phyloP scores from a whole-genome alignment of 2,797 vertebrate species.

The Eospalax fontanierii region DNA sequence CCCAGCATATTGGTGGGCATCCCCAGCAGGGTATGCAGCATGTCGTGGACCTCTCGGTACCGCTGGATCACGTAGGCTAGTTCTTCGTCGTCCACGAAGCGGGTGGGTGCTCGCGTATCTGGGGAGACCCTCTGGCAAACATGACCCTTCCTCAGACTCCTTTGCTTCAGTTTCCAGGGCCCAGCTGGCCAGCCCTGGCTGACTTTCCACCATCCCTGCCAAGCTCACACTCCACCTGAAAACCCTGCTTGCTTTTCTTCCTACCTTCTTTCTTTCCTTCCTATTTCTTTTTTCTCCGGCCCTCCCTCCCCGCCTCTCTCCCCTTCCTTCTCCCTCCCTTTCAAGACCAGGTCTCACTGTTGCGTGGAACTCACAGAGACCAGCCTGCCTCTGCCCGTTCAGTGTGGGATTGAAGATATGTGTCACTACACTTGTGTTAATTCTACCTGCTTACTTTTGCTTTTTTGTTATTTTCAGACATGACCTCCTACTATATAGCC shows the following conservation, averaged over 20 bases:
- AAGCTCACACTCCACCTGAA: neutral
- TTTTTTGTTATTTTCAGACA: neutral
- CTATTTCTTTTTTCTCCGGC: too few relatives aligned
- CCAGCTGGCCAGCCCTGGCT: neutral
- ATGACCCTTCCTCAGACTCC: neutral
- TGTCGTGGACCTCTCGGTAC: constrained; percentile 97
- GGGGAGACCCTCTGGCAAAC: constrained; percentile 95
- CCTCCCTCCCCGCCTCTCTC: too few relatives aligned
- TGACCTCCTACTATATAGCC: too few relatives aligned
- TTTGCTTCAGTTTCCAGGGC: neutral
- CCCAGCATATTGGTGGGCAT: constrained; percentile 99
- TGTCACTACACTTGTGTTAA: neutral
- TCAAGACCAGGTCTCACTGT: too few relatives aligned
- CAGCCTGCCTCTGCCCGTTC: too few relatives aligned
- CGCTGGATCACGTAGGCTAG: constrained; percentile 97
- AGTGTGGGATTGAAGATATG: too few relatives aligned
- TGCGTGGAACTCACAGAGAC: too few relatives aligned
- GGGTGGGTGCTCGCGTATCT: constrained; percentile 94
- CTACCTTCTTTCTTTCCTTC: too few relatives aligned
- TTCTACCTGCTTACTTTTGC: neutral
- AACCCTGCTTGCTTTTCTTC: neutral
- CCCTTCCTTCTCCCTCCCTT: too few relatives aligned
- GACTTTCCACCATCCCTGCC: neutral
- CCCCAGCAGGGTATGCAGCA: constrained; percentile 96
- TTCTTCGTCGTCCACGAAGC: constrained; percentile 96